Percentiles rank a stretch among this genome's conserved stretches.
Conservation (phyloP, 1,140 invertebrate genomes). For the Dinothrombium tinctorium region DNA sequence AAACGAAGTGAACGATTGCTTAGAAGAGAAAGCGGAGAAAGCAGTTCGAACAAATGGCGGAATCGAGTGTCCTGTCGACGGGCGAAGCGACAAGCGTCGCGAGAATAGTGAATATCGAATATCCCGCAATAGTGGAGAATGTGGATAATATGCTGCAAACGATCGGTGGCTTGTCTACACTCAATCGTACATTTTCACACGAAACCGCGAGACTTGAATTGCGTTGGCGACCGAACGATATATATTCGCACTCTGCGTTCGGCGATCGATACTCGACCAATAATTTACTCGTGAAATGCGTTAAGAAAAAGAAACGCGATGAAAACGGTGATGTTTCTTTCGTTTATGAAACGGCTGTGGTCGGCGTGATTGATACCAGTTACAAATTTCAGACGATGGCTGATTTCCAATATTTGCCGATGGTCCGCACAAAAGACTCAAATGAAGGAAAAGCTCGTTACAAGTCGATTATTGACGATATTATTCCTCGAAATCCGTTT, state of each 20-base stretch:
- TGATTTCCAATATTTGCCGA: slow-evolving; percentile 74
- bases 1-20: no score
- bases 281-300: slow-evolving; percentile 44
- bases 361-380: slow-evolving; percentile 39
- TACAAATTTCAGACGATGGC: slow-evolving; percentile 55
- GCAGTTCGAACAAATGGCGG: neutral
- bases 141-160: slow-evolving; percentile 48
- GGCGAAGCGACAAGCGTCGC: neutral
- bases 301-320: slow-evolving; percentile 7
- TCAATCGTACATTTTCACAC: slow-evolving; percentile 19
- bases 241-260: slow-evolving; percentile 51
- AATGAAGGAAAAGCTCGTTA: neutral
- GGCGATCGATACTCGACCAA: slow-evolving; percentile 37
- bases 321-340: slow-evolving; percentile 17
- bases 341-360: slow-evolving; percentile 26
- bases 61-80: neutral
- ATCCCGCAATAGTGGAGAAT: slow-evolving; percentile 58
- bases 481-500: slow-evolving; percentile 3
- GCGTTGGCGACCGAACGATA: slow-evolving; percentile 53
- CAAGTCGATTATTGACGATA: slow-evolving; percentile 4
- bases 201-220: slow-evolving; percentile 43
- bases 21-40: no score
- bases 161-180: slow-evolving; percentile 40
- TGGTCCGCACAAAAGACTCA: slow-evolving; percentile 27
- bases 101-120: slow-evolving; percentile 45